These are phyloP conservation scores for Hippocampus abdominalis DNA, from an alignment of 2,113 vertebrate genomes.

Conservation along the genomic window DNA sequence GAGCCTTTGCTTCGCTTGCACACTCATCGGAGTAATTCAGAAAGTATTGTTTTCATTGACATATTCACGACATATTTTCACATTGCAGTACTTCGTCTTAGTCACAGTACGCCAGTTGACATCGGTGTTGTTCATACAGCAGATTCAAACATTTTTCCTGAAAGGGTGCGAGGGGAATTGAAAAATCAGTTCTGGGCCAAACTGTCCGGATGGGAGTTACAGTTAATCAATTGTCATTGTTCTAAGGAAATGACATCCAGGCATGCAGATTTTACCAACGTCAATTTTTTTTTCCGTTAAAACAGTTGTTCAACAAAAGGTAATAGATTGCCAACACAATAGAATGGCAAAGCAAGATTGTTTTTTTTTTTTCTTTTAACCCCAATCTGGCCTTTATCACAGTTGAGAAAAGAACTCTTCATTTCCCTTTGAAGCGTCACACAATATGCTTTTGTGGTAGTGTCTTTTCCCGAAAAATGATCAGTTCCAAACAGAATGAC, in stretches of 20 bases:
- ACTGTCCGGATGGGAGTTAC: not conserved
- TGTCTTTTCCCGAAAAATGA: no score
- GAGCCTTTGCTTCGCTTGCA: constrained; percentile 8
- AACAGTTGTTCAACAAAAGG: not conserved
- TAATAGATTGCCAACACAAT: not conserved
- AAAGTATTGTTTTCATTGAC: not conserved
- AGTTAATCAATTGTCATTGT: not conserved
- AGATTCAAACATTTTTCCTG: not conserved
- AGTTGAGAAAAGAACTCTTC: no score
- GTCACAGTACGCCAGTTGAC: not conserved
- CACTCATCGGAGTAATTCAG: constrained; percentile 1
- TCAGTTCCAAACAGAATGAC: no score
- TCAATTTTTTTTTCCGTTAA: not conserved
- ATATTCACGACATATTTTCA: not conserved
- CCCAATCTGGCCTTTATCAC: not conserved
- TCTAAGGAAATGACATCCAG: not conserved
- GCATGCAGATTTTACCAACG: not conserved
- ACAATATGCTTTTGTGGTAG: no score
- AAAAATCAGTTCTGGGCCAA: not conserved
- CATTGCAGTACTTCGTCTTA: no score
- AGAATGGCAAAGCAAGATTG: not conserved
- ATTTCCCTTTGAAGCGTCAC: no score
- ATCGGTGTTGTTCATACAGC: not conserved
- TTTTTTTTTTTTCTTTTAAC: not conserved
- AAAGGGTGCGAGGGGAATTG: not conserved